Evolutionary conservation across 2,113 vertebrate species (phyloP).

Genomic region (Rhinogobius similis): DNA sequence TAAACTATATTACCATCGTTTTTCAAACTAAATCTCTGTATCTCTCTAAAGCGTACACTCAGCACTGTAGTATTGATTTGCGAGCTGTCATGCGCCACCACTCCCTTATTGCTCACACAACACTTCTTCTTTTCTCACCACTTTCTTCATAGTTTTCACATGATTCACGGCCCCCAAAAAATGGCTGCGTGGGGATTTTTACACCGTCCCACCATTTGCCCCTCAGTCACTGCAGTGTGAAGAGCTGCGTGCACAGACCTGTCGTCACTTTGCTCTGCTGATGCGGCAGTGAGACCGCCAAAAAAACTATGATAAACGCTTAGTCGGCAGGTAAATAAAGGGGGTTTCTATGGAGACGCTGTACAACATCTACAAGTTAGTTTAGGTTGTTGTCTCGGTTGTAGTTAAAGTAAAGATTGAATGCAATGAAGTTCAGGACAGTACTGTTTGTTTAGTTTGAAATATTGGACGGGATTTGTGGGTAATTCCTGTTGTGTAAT

Average conservation of each 20-base stretch:
- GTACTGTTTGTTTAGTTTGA: not conserved
- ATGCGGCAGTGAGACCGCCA: conserved; percentile 13
- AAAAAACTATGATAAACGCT: conserved; percentile 13
- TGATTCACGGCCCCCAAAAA: conserved; percentile 64
- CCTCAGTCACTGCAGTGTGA: conserved; percentile 42
- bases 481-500: not conserved
- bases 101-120: conserved; percentile 35
- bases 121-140: not conserved
- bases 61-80: conserved; percentile 1
- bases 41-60: not conserved
- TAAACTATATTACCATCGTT: conserved; percentile 2
- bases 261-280: conserved; percentile 42
- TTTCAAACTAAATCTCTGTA: not conserved
- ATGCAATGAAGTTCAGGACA: too few relatives aligned
- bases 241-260: conserved; percentile 56
- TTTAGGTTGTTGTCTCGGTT: not conserved
- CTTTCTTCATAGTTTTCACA: conserved; percentile 31
- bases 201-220: conserved; percentile 25
- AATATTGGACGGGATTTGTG: not conserved
- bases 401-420: not conserved
- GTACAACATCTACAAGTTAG: not conserved
- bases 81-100: conserved; percentile 4
- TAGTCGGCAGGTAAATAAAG: conserved; percentile 28
- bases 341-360: conserved; percentile 3
- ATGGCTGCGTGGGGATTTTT: conserved; percentile 40